Percentiles rank a stretch among this genome's conserved stretches.
Evolutionary conservation across 2,113 vertebrate species (phyloP).

Genomic region (Engraulis encrasicolus): DNA sequence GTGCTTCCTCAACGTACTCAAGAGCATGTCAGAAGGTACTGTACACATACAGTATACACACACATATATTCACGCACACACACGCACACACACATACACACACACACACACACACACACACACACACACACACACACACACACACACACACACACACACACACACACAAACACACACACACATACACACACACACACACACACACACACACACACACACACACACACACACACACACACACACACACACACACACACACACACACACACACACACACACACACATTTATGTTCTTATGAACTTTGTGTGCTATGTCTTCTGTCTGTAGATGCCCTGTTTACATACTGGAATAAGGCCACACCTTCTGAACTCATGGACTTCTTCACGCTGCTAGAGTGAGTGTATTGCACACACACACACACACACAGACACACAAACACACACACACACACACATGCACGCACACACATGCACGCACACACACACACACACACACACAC

Average conservation of each 20-base stretch:
- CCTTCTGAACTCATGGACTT: constrained; percentile 93
- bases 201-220: background rate
- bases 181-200: background rate
- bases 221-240: constrained; percentile 11
- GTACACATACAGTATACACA: background rate
- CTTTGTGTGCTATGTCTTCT: background rate
- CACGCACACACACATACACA: background rate
- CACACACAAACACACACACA: background rate
- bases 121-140: constrained; percentile 4
- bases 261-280: background rate
- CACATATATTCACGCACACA: background rate
- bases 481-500: background rate
- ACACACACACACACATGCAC: background rate
- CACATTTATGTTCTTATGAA: too few relatives aligned
- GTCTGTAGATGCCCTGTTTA: constrained; percentile 88
- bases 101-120: background rate
- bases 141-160: background rate
- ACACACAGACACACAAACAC: background rate
- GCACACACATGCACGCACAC: background rate
- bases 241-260: background rate
- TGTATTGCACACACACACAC: constrained; percentile 23
- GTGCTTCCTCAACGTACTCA: constrained; percentile 94
- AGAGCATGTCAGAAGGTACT: constrained; percentile 97
- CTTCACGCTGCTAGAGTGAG: constrained; percentile 95
- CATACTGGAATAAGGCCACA: constrained; percentile 95